A percentile compares a stretch with the other conserved stretches of the same genome.
Evolutionary conservation across 1,140 invertebrate species (phyloP).

Genomic region (Zaprionus vittiger): DNA sequence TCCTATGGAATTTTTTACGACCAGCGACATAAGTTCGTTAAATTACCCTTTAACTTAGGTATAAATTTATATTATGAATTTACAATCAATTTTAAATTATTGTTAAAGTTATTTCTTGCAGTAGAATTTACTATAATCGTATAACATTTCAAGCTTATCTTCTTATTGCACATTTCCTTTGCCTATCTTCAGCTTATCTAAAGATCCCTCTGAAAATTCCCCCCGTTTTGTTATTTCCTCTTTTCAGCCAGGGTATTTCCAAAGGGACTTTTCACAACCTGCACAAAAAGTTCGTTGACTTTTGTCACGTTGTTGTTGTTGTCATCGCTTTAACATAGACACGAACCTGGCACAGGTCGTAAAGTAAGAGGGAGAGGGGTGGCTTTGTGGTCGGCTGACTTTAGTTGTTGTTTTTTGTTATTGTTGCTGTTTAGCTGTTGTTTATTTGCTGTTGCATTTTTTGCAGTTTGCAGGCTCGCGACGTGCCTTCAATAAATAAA

Average conservation of each 20-base stretch:
- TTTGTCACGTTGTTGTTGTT: slow-evolving; percentile 24
- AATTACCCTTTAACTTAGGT: no score
- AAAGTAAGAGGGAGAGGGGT: not conserved
- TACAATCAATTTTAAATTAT: no score
- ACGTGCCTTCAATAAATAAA: slow-evolving; percentile 73
- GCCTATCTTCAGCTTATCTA: not conserved
- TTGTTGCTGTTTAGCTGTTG: slow-evolving; percentile 28
- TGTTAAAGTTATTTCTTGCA: no score
- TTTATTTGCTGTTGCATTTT: slow-evolving; percentile 35
- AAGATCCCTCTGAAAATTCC: not conserved
- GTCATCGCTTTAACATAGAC: slow-evolving; percentile 41
- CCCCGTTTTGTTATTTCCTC: not conserved
- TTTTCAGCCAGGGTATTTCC: slow-evolving; percentile 8
- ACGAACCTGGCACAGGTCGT: slow-evolving; percentile 28
- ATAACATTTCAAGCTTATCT: no score
- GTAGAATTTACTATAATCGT: no score
- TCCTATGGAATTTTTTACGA: no score
- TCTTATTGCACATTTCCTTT: no score
- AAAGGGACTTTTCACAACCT: slow-evolving; percentile 55
- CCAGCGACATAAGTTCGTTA: no score
- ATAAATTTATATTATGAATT: no score
- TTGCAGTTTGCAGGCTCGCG: slow-evolving; percentile 48
- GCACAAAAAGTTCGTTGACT: slow-evolving; percentile 65
- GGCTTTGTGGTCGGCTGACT: slow-evolving; percentile 60
- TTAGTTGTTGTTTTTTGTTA: slow-evolving; percentile 28